These are phyloP conservation scores for Psittacula cyanocephala DNA, from an alignment of 2,113 vertebrate genomes.

Conservation along the genomic window DNA sequence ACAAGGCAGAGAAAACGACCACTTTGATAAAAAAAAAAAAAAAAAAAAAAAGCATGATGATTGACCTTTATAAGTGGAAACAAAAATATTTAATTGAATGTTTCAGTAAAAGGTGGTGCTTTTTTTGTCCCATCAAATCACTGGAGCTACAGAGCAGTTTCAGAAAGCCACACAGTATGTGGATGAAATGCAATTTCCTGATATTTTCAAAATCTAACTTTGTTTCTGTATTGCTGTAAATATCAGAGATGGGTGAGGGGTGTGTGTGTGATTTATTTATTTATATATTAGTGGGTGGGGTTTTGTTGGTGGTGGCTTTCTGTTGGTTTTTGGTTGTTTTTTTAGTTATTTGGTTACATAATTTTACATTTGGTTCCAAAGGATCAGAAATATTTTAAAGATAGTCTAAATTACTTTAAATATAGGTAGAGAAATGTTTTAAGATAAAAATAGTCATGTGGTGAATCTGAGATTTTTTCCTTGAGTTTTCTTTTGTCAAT, in stretches of 20 bases:
- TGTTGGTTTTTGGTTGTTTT: not conserved
- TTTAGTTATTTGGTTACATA: not conserved
- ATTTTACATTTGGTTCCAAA: not conserved
- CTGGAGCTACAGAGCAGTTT: not conserved
- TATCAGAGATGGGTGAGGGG: fast-evolving
- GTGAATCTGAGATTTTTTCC: not conserved
- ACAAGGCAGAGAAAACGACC: not conserved
- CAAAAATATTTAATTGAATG: constrained; percentile 21
- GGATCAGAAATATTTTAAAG: not conserved
- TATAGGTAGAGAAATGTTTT: not conserved
- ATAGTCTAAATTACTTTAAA: not conserved
- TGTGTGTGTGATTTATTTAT: not conserved
- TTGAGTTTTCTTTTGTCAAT: not conserved
- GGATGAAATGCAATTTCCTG: not conserved
- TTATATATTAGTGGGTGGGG: not conserved
- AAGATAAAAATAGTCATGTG: not conserved
- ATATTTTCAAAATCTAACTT: not conserved
- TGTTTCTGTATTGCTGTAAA: not conserved
- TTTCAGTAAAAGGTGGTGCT: not conserved
- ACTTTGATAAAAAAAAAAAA: not conserved
- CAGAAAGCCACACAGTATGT: not conserved
- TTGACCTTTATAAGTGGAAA: not conserved
- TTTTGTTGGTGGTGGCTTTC: not conserved
- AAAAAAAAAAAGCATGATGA: not conserved
- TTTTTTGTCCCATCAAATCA: not conserved